A percentile compares a stretch with the other conserved stretches of the same genome.
phyloP scores from a whole-genome alignment of 2,888 invertebrate species.

The Salticus scenicus region DNA sequence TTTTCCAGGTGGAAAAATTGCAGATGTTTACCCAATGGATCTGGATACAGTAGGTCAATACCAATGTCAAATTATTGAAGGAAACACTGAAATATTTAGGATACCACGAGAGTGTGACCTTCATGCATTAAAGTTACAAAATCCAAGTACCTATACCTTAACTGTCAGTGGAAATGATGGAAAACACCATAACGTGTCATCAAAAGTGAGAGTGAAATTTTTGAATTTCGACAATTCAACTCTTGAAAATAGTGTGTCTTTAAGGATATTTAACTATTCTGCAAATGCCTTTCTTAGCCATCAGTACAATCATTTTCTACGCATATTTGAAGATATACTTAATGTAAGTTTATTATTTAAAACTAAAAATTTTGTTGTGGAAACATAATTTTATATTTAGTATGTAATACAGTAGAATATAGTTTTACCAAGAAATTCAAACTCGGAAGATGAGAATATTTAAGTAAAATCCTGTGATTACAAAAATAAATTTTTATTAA shows the following conservation, averaged over 20 bases:
- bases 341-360: conserved; percentile 54
- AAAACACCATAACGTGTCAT: conserved; percentile 88
- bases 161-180: conserved; percentile 93
- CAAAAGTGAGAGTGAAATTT: conserved; percentile 89
- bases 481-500: too few relatives aligned
- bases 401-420: too few relatives aligned
- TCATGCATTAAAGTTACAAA: conserved; percentile 82
- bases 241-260: conserved; percentile 87
- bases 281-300: conserved; percentile 85
- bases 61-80: conserved; percentile 84
- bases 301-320: conserved; percentile 84
- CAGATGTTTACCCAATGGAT: conserved; percentile 93
- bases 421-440: too few relatives aligned
- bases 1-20: conserved; percentile 86
- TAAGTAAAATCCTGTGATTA: too few relatives aligned
- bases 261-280: conserved; percentile 84
- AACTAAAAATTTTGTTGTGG: too few relatives aligned
- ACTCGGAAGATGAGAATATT: too few relatives aligned
- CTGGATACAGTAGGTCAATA: conserved; percentile 92
- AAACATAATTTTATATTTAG: too few relatives aligned
- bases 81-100: conserved; percentile 76
- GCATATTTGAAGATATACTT: conserved; percentile 82
- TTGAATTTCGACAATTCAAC: conserved; percentile 87
- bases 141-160: conserved; percentile 78
- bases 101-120: conserved; percentile 88